These are phyloP conservation scores for Pipistrellus nathusii DNA, from an alignment of 2,797 vertebrate genomes.

Conservation along the genomic window DNA sequence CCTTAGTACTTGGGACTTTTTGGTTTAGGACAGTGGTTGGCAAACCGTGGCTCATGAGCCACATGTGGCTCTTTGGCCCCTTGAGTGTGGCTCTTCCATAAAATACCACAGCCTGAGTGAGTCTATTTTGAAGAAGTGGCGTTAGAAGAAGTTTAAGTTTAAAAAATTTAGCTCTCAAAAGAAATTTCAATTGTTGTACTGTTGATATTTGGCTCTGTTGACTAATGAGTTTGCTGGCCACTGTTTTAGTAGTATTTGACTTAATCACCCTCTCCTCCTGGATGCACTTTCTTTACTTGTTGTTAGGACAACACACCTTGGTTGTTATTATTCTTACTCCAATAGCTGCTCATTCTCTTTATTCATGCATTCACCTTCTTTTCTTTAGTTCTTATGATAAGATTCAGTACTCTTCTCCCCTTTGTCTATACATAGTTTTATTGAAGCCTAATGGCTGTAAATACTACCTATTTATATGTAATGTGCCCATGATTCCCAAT, in stretches of 20 bases:
- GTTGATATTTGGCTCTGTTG: too few relatives aligned
- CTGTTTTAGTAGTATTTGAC: not conserved
- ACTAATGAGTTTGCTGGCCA: too few relatives aligned
- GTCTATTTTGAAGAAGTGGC: too few relatives aligned
- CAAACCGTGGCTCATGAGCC: too few relatives aligned
- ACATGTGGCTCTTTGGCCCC: too few relatives aligned
- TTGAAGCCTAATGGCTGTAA: not conserved
- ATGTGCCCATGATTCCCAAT: not conserved
- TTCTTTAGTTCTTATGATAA: not conserved
- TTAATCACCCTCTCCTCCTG: not conserved
- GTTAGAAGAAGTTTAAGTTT: too few relatives aligned
- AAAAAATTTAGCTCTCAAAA: too few relatives aligned
- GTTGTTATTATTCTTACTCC: not conserved
- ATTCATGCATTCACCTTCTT: not conserved
- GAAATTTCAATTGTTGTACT: too few relatives aligned
- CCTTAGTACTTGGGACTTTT: not conserved
- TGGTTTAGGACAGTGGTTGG: too few relatives aligned
- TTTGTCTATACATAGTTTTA: not conserved
- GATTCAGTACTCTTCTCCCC: not conserved
- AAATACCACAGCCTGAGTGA: too few relatives aligned
- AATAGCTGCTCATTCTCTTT: not conserved
- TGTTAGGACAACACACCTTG: not conserved
- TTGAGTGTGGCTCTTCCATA: too few relatives aligned
- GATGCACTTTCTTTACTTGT: not conserved
- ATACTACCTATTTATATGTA: not conserved